Conservation (phyloP, 2,797 vertebrate genomes). For the Enteromius trimaculatus region DNA sequence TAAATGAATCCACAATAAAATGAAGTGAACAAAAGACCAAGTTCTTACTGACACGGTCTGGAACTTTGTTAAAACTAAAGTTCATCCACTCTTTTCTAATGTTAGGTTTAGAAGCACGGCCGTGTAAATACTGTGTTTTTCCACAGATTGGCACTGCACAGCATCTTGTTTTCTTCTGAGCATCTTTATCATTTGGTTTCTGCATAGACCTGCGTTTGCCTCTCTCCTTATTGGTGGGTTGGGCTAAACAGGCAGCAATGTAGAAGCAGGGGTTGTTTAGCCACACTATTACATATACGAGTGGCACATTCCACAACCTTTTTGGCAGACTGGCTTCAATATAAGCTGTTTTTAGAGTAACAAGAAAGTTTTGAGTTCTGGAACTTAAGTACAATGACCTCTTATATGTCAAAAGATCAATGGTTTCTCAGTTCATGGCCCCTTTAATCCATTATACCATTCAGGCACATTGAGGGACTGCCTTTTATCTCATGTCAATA, state of each 20-base stretch:
- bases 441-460: constrained; percentile 43
- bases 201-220: neutral
- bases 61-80: neutral
- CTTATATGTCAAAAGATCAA: neutral
- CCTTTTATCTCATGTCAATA: neutral
- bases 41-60: neutral
- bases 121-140: neutral
- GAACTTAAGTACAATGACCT: neutral
- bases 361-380: neutral
- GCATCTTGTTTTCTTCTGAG: neutral
- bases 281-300: neutral
- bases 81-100: neutral
- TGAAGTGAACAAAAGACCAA: neutral
- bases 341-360: neutral
- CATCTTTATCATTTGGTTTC: neutral
- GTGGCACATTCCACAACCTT: neutral
- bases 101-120: neutral
- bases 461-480: constrained; percentile 43
- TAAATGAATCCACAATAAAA: neutral
- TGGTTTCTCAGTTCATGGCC: neutral
- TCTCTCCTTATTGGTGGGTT: neutral
- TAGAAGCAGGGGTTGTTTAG: neutral
- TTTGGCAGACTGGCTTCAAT: neutral
- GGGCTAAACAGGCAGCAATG: neutral
- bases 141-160: neutral